Conservation (phyloP, 2,113 vertebrate genomes). For the Mastomys coucha region DNA sequence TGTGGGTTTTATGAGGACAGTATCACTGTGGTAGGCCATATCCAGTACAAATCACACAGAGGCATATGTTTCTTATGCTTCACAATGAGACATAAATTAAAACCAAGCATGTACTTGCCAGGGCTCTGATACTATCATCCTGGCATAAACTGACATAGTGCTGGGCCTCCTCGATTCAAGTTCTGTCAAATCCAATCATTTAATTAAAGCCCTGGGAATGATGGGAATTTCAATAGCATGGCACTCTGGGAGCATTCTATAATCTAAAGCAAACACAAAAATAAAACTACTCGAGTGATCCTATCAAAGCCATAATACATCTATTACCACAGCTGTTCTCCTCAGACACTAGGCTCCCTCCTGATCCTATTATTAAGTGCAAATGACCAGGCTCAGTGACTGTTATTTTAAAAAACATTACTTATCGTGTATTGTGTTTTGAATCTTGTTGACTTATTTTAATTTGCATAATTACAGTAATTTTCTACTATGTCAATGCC, state of each 20-base stretch:
- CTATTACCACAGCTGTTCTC: constrained; percentile 85
- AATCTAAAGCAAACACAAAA: constrained; percentile 84
- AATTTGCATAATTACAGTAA: constrained; percentile 88
- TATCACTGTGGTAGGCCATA: not conserved
- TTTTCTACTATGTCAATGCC: constrained; percentile 83
- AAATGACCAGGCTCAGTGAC: constrained; percentile 88
- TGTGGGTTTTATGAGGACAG: constrained; percentile 31
- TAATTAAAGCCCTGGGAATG: constrained; percentile 86
- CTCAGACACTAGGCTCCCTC: constrained; percentile 82
- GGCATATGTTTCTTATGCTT: constrained; percentile 46
- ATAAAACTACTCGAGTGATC: constrained; percentile 83
- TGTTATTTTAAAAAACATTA: constrained; percentile 87
- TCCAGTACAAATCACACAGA: constrained; percentile 43
- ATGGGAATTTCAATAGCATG: constrained; percentile 84
- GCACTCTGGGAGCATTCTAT: constrained; percentile 78
- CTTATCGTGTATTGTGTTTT: constrained; percentile 86
- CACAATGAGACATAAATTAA: constrained; percentile 73
- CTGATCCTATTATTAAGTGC: constrained; percentile 86
- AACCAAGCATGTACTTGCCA: constrained; percentile 60
- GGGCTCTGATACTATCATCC: constrained; percentile 73
- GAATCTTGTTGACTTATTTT: constrained; percentile 86
- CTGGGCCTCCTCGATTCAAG: constrained; percentile 77
- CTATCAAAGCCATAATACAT: constrained; percentile 84
- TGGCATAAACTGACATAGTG: constrained; percentile 71
- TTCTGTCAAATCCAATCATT: constrained; percentile 80